Evolutionary conservation across 2,113 vertebrate species (phyloP).

Genomic region (Tichodroma muraria): DNA sequence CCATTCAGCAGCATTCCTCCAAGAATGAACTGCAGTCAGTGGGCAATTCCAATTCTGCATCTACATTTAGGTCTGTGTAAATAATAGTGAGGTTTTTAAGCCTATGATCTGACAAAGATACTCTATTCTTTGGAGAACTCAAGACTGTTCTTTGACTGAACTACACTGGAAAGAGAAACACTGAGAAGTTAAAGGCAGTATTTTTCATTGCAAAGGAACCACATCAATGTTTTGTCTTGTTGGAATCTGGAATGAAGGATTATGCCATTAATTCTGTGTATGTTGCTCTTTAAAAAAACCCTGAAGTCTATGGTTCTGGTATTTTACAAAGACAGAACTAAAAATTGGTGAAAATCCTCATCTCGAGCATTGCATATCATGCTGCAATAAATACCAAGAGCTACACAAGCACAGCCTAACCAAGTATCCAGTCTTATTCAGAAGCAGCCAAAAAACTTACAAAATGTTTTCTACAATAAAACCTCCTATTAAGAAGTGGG

Average conservation of each 20-base stretch:
- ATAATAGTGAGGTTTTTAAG: not conserved
- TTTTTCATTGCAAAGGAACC: not conserved
- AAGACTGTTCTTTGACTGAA: not conserved
- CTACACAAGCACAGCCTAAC: not conserved
- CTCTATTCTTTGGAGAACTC: not conserved
- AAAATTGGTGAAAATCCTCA: not conserved
- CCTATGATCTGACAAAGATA: not conserved
- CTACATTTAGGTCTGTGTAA: not conserved
- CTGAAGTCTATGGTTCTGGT: not conserved
- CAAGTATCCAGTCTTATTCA: not conserved
- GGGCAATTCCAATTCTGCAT: not conserved
- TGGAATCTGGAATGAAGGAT: not conserved
- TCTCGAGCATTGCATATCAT: not conserved
- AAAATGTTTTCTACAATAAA: not conserved
- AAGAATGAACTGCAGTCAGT: not conserved
- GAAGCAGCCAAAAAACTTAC: not conserved
- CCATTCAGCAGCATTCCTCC: not conserved
- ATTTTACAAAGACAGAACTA: not conserved
- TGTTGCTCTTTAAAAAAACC: not conserved
- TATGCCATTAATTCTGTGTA: not conserved
- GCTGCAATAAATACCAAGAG: not conserved
- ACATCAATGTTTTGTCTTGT: not conserved
- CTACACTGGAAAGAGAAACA: not conserved
- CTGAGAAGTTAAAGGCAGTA: not conserved
- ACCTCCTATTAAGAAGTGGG: not conserved